phyloP scores from a whole-genome alignment of 1,140 invertebrate genomes.

The Anthonomus grandis region DNA sequence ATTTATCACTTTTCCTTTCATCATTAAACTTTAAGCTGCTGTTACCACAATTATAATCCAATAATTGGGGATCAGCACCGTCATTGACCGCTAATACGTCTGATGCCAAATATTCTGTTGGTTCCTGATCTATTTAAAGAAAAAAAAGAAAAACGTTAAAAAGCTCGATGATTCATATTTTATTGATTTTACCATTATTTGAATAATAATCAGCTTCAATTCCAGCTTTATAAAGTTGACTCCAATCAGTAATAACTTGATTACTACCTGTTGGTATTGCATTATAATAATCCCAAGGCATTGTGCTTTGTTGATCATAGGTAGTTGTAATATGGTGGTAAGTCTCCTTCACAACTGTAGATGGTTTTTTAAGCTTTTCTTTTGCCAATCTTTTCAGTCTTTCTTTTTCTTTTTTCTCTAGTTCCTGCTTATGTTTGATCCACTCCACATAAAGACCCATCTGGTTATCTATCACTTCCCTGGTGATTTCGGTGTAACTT shows the following conservation, averaged over 20 bases:
- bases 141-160: no score
- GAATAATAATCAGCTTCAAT: slow-evolving; percentile 15
- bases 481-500: slow-evolving; percentile 60
- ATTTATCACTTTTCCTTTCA: no score
- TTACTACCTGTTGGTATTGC: slow-evolving; percentile 1
- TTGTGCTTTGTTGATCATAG: background rate
- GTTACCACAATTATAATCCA: no score
- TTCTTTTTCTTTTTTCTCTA: slow-evolving; percentile 15
- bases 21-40: no score
- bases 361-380: slow-evolving; percentile 3
- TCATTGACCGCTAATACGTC: no score
- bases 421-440: slow-evolving; percentile 23
- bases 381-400: slow-evolving; percentile 7
- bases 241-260: slow-evolving; percentile 23
- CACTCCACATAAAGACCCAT: slow-evolving; percentile 43
- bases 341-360: background rate
- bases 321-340: slow-evolving; percentile 12
- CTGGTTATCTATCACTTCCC: slow-evolving; percentile 62
- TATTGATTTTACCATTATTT: slow-evolving; percentile 19
- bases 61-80: no score
- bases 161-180: no score
- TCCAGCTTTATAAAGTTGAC: slow-evolving; percentile 22
- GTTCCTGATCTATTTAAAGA: no score
- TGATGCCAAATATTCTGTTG: no score
- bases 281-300: background rate